A percentile compares a stretch with the other conserved stretches of the same genome.
These are phyloP conservation scores for Gavialis gangeticus DNA, from an alignment of 2,113 vertebrate genomes.

Conservation along the genomic window DNA sequence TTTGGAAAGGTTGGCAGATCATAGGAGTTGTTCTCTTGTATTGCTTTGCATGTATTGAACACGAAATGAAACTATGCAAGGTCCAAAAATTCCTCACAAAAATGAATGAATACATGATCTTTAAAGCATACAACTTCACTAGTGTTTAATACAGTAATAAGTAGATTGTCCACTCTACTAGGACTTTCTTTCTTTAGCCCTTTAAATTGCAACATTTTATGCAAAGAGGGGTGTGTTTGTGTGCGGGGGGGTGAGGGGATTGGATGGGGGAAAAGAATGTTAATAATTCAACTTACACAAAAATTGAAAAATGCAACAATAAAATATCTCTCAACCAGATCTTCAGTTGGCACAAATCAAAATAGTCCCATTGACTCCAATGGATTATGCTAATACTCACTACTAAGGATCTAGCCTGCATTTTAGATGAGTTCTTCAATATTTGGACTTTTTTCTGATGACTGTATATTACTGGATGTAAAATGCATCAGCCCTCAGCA, in stretches of 20 bases:
- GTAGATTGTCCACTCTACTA: conserved; percentile 21
- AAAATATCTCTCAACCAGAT: conserved; percentile 17
- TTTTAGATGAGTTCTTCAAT: conserved; percentile 11
- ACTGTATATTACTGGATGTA: background rate
- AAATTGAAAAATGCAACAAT: conserved; percentile 4
- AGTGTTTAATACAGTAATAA: conserved; percentile 53
- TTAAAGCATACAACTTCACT: conserved; percentile 6
- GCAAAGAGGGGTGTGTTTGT: background rate
- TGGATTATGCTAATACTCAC: background rate
- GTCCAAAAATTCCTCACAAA: conserved; percentile 21
- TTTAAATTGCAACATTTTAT: conserved; percentile 34
- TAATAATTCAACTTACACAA: conserved; percentile 33
- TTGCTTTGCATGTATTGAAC: conserved; percentile 16
- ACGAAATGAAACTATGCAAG: background rate
- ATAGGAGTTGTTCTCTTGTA: background rate
- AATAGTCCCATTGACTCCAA: background rate
- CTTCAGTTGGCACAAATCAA: conserved; percentile 27
- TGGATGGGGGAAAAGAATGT: background rate
- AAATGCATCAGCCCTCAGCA: background rate
- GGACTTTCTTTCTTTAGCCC: conserved; percentile 20
- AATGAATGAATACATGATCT: background rate
- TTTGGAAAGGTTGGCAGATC: background rate
- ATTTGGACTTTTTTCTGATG: background rate
- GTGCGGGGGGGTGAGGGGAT: too few relatives aligned
- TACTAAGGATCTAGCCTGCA: background rate